Base-by-base conservation (phyloP, 2,113 vertebrate genomes). In the Hirundichthys speculiger region DNA sequence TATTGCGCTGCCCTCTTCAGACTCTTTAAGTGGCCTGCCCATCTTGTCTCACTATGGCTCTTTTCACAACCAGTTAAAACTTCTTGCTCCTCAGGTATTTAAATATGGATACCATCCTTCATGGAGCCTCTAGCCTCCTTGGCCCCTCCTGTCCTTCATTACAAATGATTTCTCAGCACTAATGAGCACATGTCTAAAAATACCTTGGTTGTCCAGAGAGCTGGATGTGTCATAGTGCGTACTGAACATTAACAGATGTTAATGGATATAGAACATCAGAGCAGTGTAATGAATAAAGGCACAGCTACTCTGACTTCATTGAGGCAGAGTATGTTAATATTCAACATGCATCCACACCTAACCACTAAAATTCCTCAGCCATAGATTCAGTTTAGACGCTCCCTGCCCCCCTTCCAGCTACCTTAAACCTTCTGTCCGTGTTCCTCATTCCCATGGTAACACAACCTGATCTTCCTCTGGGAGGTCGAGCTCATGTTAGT, bases 131-230 rank as follows among this genome's bases (percentile, higher is more conserved):
- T 62, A 77, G 80, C 78, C 77, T 77, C 49, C 78, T 77, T 80
- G 73, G 71, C 65, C 73, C 73, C 58, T 62, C 58, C 68, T 53
- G 75, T 82, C 80, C 83, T 81, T 87, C 78, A 75, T 88, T 84
- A 89, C 79, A 90, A 90, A 90, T 86, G 80, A 88, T 89, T 82
- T 87, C 79, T 84, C 82, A 79, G 73, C 72, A 63, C 88, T 92
- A 92, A 92, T 91, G 90, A 91, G 85, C 73, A 79, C 90, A 75
- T 56, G 86, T 86, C 91, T 91, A 92, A 90, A 91, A 92, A 92
- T 92, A 92, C 77, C 75, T 76, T 74, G 52, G 78, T 68, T 75
- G 80, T 86, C 85, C 85, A 80, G 76, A 79, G 79, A 79, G 67
- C 78, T 71, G 71, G 79, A 79, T 85, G 77, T 88, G 87, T 88